Conservation (phyloP, 2,888 invertebrate species). For the Sinhomidia bicolor region DNA sequence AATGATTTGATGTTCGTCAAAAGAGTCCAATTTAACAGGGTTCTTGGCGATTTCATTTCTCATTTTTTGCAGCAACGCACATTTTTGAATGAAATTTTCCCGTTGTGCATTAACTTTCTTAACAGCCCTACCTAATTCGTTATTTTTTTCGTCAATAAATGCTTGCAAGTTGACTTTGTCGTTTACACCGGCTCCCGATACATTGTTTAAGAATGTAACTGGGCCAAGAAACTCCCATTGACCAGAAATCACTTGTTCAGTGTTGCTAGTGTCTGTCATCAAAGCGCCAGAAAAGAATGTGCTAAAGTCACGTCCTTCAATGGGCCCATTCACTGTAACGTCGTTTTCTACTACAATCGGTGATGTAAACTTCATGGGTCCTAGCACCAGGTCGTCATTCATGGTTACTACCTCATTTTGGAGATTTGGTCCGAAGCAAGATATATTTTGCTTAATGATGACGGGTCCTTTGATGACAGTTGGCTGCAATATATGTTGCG, state of each 20-base stretch:
- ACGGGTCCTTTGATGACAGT: slow-evolving; percentile 52
- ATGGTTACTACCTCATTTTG: slow-evolving; percentile 63
- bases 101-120: slow-evolving; percentile 53
- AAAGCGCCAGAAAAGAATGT: slow-evolving; percentile 65
- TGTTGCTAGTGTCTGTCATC: slow-evolving; percentile 34
- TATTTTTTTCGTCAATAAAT: slow-evolving; percentile 47
- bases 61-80: slow-evolving; percentile 51
- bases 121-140: slow-evolving; percentile 45
- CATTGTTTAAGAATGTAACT: slow-evolving; percentile 65
- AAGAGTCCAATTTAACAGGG: slow-evolving; percentile 76
- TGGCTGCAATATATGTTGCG: slow-evolving; percentile 24
- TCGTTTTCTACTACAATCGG: slow-evolving; percentile 54
- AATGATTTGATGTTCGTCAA: slow-evolving; percentile 77
- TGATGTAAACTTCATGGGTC: slow-evolving; percentile 64
- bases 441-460: slow-evolving; percentile 48
- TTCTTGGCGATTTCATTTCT: slow-evolving; percentile 40
- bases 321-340: slow-evolving; percentile 45
- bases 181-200: slow-evolving; percentile 58
- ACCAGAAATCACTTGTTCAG: slow-evolving; percentile 70
- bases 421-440: slow-evolving; percentile 62
- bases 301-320: slow-evolving; percentile 61
- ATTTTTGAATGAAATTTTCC: slow-evolving; percentile 43
- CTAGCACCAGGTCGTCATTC: slow-evolving; percentile 50
- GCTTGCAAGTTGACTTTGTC: slow-evolving; percentile 64
- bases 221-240: slow-evolving; percentile 73